Evolutionary conservation across 64 coral and sea anemone species (phyloP), one percentile per base, ranked within the genome.

Genomic region (Catalaphyllia jardinei): DNA sequence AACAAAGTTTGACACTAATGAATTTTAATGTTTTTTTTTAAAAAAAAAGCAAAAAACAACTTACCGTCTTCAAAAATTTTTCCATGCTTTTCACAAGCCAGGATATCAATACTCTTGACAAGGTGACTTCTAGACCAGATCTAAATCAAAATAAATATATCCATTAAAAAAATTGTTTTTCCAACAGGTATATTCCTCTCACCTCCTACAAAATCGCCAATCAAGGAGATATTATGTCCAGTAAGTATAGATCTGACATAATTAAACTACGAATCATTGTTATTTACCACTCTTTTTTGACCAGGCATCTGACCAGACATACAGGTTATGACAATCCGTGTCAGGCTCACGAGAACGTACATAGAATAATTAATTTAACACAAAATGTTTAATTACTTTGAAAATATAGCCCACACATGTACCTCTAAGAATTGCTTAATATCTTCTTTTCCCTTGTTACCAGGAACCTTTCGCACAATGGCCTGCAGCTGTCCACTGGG

Each of bases 361-460:
- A 46, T 46, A 5, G 4, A 46, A 46, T 46, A 5, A 46, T 4
- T 46, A 46, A 46, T 46, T 57, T 57, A 0, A 57, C 10, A 57
- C 1, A 57, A 57, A 57, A 10, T 1, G n/a, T 14, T 14, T 14
- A 35, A 35, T 35, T 35, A 35, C 3, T 15, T 57, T 57, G 54
- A 83, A 59, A 42, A 62, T 63, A 46, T 59, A 5, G 14, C 54
- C 54, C 1, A 10, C 54, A 57, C 8, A 8, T 57, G 2, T 51
- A 98, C 96, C 94, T 98, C 93, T 78, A 98, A 77, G 88, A 90
- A 76, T 71, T 98, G 96, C 13, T 93, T 98, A 35, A 35, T 35
- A 67, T 98, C 91, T 20, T 95, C 96, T 86, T 98, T 60, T 3
- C 95, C 92, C 72, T 95, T 89, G 30, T 91, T 72, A 8, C 29